Base-by-base conservation (phyloP, 2,113 vertebrate species). In the Rhabdomys dilectus region DNA sequence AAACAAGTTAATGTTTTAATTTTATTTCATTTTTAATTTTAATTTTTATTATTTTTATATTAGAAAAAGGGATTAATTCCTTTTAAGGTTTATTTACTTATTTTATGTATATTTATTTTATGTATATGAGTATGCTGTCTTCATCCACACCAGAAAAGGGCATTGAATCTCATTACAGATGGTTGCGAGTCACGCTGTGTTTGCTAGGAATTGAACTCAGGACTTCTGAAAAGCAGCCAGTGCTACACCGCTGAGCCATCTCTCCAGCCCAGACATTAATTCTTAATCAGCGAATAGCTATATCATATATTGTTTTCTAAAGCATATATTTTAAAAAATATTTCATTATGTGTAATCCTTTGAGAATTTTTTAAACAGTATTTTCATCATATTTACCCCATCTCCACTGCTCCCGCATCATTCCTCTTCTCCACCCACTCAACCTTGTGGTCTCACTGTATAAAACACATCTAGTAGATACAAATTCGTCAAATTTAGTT, bases 271-370 rank as follows among this genome's bases (percentile, higher is more conserved):
- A 68, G 4, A 68, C 29, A 48, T 88, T 58, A 77, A 48, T 64
- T 64, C 6, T 5, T 39, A 94, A 56, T 94, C 93, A n/a, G 15
- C 15, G n/a, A 90, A 78, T 5, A 87, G 66, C 7, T 42, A 6
- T 42, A 64, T 24, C 60, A 60, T 77, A 84, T 82, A 68, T n/a
- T 95, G 64, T 96, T 95, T 91, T 80, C 42, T 66, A 73, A 82
- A 95, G 9, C 2, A 68, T 78, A 3, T 76, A 26, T 80, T 85
- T 82, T 76, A 78, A 72, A 34, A 17, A 86, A 17, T 86, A 31
- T 66, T 66, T 62, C 39, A 4, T 26, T 60, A 58, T 82, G 29
- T 42, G 26, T 82, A 42, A n/a, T 60, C 39, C n/a, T 39, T 82
- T 39, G 12, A 29, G 36, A 60, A 60, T 16, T 60, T 60, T 82